Conservation (phyloP, 2,797 vertebrate genomes). For the Naso thynnoides region DNA sequence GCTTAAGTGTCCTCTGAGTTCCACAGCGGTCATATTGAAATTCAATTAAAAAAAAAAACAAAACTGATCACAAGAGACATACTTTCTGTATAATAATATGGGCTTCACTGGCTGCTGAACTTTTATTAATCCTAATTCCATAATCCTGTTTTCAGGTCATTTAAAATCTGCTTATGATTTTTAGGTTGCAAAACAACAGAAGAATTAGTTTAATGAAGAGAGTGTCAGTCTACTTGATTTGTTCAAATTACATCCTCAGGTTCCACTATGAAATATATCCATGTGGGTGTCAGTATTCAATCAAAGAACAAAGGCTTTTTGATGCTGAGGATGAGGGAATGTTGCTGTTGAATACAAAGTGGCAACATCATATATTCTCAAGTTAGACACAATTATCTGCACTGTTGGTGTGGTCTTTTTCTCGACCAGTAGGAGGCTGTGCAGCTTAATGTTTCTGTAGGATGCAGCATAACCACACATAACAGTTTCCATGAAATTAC, state of each 20-base stretch:
- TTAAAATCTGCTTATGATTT: background rate
- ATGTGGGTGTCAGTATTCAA: background rate
- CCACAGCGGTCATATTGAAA: constrained; percentile 7
- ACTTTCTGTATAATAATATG: background rate
- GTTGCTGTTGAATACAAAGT: background rate
- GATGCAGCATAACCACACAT: constrained; percentile 51
- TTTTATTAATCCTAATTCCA: background rate
- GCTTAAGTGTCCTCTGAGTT: background rate
- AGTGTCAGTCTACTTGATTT: background rate
- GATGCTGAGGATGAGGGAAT: background rate
- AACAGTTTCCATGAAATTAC: constrained; percentile 73
- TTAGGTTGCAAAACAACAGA: background rate
- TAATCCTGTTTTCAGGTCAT: background rate
- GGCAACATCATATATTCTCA: background rate
- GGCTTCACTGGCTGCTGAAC: background rate
- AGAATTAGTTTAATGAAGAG: background rate
- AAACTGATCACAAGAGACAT: background rate
- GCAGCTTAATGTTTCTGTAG: background rate
- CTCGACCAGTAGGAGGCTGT: constrained; percentile 64
- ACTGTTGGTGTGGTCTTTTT: constrained; percentile 3
- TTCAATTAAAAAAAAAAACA: too few relatives aligned
- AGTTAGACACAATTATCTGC: background rate
- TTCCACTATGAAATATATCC: too few relatives aligned
- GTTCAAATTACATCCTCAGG: background rate
- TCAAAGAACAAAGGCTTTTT: background rate